Evolutionary conservation across 1,140 invertebrate genomes (phyloP).

Genomic region (Eupristina koningsbergeri): DNA sequence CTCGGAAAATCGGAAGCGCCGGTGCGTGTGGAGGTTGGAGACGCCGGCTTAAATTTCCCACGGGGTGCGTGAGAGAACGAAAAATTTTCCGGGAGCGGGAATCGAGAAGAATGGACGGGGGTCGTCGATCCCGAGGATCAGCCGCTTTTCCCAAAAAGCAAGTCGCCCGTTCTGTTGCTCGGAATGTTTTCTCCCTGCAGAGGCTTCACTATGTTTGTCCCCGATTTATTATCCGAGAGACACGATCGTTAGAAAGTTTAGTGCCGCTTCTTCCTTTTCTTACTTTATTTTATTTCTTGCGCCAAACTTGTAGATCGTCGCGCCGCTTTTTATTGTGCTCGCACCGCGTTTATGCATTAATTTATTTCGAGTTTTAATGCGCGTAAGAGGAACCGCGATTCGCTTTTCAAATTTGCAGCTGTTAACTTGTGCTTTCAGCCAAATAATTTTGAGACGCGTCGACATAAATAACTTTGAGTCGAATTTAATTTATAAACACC

Average conservation of each 20-base stretch:
- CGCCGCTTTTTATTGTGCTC: background rate
- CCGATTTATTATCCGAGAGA: background rate
- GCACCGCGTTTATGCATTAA: background rate
- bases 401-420: background rate
- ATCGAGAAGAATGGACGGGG: background rate
- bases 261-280: background rate
- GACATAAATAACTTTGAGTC: no score
- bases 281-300: background rate
- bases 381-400: background rate
- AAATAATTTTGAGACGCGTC: background rate
- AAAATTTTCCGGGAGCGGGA: background rate
- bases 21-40: background rate
- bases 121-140: no score
- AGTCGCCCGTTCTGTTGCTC: background rate
- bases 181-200: no score
- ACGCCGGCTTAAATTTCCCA: background rate
- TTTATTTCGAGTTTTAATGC: background rate
- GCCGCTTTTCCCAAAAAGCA: no score
- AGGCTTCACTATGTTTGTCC: no score
- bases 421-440: background rate
- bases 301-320: background rate
- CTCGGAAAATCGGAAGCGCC: background rate
- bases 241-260: background rate
- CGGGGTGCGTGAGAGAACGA: background rate
- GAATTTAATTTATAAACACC: no score